Base-by-base conservation (phyloP, 2,888 invertebrate species). In the Drosophila suboccidentalis region DNA sequence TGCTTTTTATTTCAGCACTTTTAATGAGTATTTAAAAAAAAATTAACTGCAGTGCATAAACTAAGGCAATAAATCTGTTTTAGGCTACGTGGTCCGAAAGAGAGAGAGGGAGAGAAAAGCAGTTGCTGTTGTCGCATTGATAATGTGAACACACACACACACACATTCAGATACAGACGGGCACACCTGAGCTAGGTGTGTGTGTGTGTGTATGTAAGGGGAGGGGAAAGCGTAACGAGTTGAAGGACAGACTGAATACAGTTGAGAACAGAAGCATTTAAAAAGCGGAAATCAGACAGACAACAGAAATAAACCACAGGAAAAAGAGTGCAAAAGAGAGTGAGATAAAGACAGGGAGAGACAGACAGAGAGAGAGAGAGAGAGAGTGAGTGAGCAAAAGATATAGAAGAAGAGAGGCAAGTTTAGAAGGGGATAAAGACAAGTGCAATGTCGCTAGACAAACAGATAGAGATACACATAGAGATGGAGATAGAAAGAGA, bases 241-340 rank as follows among this genome's bases (percentile, higher is more conserved):
- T 75, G 75, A 79, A 78, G 75, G 75, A 75, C 79, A 71, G 79
- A 53, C 59, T 57, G 60, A 22, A 43, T 41, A n/a, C 55, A 49
- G 70, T 47, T 47, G 63, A 65, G 63, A 44, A 51, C 71, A 75
- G 84, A 80, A 80, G 77, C 82, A 82, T 87, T 89, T 89, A 89
- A 87, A 87, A 85, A 89, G 77, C 85, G 86, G 86, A 87, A 89
- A 87, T 87, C 75, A 82, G 75, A 71, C 82, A 89, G 87, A 89
- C 89, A 69, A 72, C 80, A 73, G 75, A 89, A 86, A 78, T 80
- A 80, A 78, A 71, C 75, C 82, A 69, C 87, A 77, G 66, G 66
- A 65, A 38, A 38, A 62, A 32, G 50, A 54, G 47, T 54, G 58
- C 38, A 32, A n/a, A 43, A 29, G 36, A 71, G 39, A 38, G 38